phyloP scores from a whole-genome alignment of 2,888 invertebrate species.

The Herminia tarsipennalis region DNA sequence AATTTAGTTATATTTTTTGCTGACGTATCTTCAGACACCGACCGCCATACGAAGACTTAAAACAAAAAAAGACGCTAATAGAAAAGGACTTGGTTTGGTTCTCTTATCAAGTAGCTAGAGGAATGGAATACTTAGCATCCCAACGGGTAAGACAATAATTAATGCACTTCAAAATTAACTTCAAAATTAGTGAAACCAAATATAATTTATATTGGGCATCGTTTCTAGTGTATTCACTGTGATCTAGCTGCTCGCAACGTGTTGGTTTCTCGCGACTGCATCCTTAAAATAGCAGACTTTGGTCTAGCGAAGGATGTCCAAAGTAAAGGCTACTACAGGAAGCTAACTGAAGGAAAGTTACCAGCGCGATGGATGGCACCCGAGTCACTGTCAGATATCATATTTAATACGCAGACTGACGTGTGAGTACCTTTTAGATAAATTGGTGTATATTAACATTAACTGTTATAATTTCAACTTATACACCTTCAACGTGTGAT shows the following conservation, averaged over 20 bases:
- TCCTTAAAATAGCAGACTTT: slow-evolving; percentile 99
- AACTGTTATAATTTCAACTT: no score
- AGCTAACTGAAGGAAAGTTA: slow-evolving; percentile 97
- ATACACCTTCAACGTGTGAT: no score
- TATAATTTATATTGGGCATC: background rate
- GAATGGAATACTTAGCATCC: slow-evolving; percentile 99
- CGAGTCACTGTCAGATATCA: slow-evolving; percentile 97
- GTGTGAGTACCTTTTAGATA: slow-evolving; percentile 92
- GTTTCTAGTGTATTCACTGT: slow-evolving; percentile 95
- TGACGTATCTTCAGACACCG: slow-evolving; percentile 88
- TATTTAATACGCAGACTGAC: slow-evolving; percentile 96
- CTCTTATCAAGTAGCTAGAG: slow-evolving; percentile 98
- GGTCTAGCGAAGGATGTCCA: slow-evolving; percentile 98
- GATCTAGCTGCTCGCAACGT: slow-evolving; percentile 99
- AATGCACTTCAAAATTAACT: background rate
- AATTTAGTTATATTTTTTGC: no score
- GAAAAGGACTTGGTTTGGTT: slow-evolving; percentile 98
- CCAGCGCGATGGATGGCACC: slow-evolving; percentile 99
- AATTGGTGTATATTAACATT: no score
- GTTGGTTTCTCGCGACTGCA: slow-evolving; percentile 96
- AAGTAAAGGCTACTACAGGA: slow-evolving; percentile 97
- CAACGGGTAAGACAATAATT: slow-evolving; percentile 88
- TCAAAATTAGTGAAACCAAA: no score
- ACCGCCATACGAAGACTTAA: slow-evolving; percentile 87
- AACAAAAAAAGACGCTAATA: slow-evolving; percentile 91